A percentile compares a stretch with the other conserved stretches of the same genome.
Evolutionary conservation across 2,113 vertebrate species (phyloP).

Genomic region (Corythoichthys haematopterus): DNA sequence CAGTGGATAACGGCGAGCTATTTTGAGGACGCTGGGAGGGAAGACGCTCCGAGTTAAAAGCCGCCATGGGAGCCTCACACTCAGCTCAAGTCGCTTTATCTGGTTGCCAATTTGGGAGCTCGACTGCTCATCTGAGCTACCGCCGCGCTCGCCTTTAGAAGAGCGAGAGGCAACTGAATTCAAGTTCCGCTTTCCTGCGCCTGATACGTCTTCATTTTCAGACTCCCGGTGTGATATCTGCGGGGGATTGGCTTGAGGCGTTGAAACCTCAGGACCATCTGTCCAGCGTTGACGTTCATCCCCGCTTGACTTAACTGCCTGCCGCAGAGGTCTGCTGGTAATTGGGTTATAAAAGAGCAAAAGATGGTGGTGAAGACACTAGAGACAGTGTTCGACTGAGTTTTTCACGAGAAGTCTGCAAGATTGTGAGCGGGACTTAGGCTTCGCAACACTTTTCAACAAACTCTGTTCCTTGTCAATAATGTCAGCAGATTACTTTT

Average conservation of each 20-base stretch:
- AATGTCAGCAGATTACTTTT: constrained; percentile 8
- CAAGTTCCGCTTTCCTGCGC: constrained; percentile 12
- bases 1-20: constrained; percentile 24
- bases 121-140: constrained; percentile 9
- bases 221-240: constrained; percentile 27
- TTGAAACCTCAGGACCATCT: constrained; percentile 51
- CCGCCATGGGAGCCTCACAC: constrained; percentile 14
- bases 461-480: constrained; percentile 13
- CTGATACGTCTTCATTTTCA: constrained; percentile 25
- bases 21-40: constrained; percentile 22
- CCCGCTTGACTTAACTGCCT: constrained; percentile 22
- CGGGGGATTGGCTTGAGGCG: constrained; percentile 46
- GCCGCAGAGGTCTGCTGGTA: constrained; percentile 41
- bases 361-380: constrained; percentile 34
- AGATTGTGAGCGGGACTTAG: constrained; percentile 1
- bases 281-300: constrained; percentile 46
- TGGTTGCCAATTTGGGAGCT: constrained; percentile 23
- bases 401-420: not conserved
- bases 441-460: constrained; percentile 6
- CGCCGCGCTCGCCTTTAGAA: not conserved
- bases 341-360: constrained; percentile 37
- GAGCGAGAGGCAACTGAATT: constrained; percentile 1
- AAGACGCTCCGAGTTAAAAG: constrained; percentile 9
- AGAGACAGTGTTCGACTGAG: constrained; percentile 27
- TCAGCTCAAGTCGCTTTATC: constrained; percentile 2